phyloP scores from a whole-genome alignment of 2,797 vertebrate species.

The Coracias cyanogaster region DNA sequence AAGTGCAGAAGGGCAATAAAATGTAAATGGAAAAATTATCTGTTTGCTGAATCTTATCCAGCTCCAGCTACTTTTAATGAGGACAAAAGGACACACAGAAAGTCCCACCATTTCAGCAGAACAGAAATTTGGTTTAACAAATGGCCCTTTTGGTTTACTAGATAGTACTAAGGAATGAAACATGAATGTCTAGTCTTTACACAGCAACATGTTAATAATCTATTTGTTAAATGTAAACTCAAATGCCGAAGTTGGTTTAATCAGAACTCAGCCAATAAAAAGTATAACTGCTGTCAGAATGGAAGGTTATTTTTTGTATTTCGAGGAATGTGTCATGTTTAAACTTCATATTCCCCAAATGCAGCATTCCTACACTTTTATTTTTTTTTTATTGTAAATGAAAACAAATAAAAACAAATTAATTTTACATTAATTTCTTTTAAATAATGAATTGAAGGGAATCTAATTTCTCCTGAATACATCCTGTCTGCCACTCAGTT shows the following conservation, averaged over 20 bases:
- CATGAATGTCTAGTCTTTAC: neutral
- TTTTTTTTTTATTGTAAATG: neutral
- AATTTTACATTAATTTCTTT: neutral
- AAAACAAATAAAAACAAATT: neutral
- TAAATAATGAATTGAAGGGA: neutral
- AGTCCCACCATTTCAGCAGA: neutral
- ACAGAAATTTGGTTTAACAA: neutral
- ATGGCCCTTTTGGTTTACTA: neutral
- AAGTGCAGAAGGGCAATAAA: neutral
- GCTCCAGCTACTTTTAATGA: neutral
- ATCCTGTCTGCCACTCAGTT: neutral
- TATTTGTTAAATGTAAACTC: neutral
- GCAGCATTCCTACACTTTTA: neutral
- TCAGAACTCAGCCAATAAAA: neutral
- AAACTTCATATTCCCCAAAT: neutral
- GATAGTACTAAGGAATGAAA: neutral
- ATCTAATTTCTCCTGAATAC: neutral
- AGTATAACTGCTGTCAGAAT: neutral
- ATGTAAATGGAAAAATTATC: neutral
- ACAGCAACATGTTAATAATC: neutral
- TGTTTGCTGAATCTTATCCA: neutral
- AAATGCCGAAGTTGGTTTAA: neutral
- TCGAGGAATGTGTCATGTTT: neutral
- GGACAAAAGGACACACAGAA: neutral
- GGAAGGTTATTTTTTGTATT: neutral